Evolutionary conservation across 2,113 vertebrate genomes (phyloP).

Genomic region (Chlorocebus sabaeus): DNA sequence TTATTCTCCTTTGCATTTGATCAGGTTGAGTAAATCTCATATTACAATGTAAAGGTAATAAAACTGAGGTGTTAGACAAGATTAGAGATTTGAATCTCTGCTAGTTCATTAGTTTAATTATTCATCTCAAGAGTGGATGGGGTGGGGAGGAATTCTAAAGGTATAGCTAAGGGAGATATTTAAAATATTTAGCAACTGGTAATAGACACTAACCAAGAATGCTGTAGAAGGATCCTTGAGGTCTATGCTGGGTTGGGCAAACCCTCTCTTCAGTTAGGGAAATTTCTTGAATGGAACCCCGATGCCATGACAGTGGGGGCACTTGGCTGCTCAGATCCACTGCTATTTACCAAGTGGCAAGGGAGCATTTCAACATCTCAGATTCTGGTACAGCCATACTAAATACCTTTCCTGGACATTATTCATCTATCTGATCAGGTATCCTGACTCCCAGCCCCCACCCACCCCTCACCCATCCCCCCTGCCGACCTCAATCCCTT

Average conservation of each 20-base stretch:
- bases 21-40: neutral
- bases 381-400: neutral
- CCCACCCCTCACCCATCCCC: too few relatives aligned
- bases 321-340: neutral
- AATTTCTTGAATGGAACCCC: neutral
- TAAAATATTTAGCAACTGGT: neutral
- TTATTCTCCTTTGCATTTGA: neutral
- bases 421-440: neutral
- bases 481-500: fast-evolving
- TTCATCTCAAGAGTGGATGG: neutral
- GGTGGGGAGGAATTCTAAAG: neutral
- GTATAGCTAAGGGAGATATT: neutral
- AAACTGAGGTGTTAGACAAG: neutral
- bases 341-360: neutral
- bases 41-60: neutral
- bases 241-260: neutral
- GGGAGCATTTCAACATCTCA: neutral
- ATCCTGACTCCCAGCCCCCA: neutral
- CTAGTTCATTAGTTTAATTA: neutral
- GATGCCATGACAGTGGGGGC: neutral
- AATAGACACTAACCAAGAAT: neutral
- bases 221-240: neutral
- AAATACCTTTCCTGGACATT: neutral
- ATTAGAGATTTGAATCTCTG: neutral
- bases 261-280: neutral